Evolutionary conservation across 2,888 invertebrate species (phyloP).

Genomic region (Chloroclysta siterata): DNA sequence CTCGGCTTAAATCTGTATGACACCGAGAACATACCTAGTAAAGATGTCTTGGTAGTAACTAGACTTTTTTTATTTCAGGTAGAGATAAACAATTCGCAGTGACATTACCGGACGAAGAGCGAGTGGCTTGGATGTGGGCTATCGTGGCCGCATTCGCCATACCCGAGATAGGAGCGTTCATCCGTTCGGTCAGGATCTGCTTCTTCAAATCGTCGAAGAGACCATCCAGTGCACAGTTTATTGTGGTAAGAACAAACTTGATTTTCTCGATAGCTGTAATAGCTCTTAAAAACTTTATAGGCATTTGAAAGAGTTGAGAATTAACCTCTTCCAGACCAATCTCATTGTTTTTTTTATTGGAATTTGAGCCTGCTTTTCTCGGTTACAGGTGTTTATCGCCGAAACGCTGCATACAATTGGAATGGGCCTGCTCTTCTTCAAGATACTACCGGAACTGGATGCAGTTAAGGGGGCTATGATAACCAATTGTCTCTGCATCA

Average conservation of each 20-base stretch:
- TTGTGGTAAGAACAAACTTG: slow-evolving; percentile 62
- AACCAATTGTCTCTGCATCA: slow-evolving; percentile 96
- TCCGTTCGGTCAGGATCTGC: slow-evolving; percentile 94
- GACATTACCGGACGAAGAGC: slow-evolving; percentile 92
- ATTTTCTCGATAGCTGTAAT: background rate
- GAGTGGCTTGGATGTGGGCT: slow-evolving; percentile 97
- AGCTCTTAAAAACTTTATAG: too few species aligned
- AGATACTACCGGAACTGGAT: slow-evolving; percentile 95
- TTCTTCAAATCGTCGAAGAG: slow-evolving; percentile 94
- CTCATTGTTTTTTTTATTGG: too few species aligned
- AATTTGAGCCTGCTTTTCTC: too few species aligned
- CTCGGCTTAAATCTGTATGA: background rate
- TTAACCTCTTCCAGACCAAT: too few species aligned
- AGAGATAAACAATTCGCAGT: slow-evolving; percentile 94
- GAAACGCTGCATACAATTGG: slow-evolving; percentile 96
- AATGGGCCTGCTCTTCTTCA: slow-evolving; percentile 93
- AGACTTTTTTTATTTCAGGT: slow-evolving; percentile 80
- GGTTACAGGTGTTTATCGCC: slow-evolving; percentile 88
- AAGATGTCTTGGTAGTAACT: background rate
- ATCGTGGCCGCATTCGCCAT: slow-evolving; percentile 93
- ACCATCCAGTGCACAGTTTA: slow-evolving; percentile 85
- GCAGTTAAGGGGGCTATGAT: slow-evolving; percentile 98
- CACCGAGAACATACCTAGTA: background rate
- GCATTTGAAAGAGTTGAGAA: too few species aligned
- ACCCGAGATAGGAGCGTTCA: slow-evolving; percentile 94